A percentile compares a stretch with the other conserved stretches of the same genome.
phyloP scores from a whole-genome alignment of 2,797 vertebrate genomes.

The Thaleichthys pacificus region DNA sequence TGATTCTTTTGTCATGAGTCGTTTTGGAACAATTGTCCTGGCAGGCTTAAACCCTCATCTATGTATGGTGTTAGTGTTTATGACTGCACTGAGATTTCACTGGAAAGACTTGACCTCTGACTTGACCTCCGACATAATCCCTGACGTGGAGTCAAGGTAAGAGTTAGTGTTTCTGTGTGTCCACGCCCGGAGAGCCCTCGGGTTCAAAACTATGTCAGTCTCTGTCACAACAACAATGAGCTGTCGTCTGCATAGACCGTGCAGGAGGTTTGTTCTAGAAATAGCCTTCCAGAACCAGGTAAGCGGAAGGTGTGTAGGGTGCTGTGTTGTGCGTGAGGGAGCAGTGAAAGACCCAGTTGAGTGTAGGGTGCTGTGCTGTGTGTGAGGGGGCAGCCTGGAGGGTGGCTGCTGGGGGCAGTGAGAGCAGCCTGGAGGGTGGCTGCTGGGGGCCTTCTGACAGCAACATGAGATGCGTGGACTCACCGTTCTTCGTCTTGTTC shows the following conservation, averaged over 20 bases:
- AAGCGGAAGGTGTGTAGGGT: too few species aligned
- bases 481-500: conserved; percentile 67
- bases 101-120: conserved; percentile 30
- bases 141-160: not conserved
- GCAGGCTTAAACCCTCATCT: not conserved
- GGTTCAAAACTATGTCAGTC: conserved; percentile 13
- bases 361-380: too few species aligned
- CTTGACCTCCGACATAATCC: not conserved
- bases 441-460: not conserved
- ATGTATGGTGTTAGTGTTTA: not conserved
- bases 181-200: not conserved
- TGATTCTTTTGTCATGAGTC: not conserved
- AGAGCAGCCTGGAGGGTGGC: too few species aligned
- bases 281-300: not conserved
- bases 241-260: not conserved
- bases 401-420: too few species aligned
- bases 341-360: too few species aligned
- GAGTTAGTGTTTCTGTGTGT: not conserved
- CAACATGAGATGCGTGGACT: conserved; percentile 25
- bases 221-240: not conserved
- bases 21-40: not conserved
- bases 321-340: too few species aligned
- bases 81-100: conserved; percentile 24
- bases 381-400: too few species aligned
- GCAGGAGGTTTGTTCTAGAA: conserved; percentile 16